Evolutionary conservation across 2,888 invertebrate genomes (phyloP).

Genomic region (Lasioglossum leucozonium): DNA sequence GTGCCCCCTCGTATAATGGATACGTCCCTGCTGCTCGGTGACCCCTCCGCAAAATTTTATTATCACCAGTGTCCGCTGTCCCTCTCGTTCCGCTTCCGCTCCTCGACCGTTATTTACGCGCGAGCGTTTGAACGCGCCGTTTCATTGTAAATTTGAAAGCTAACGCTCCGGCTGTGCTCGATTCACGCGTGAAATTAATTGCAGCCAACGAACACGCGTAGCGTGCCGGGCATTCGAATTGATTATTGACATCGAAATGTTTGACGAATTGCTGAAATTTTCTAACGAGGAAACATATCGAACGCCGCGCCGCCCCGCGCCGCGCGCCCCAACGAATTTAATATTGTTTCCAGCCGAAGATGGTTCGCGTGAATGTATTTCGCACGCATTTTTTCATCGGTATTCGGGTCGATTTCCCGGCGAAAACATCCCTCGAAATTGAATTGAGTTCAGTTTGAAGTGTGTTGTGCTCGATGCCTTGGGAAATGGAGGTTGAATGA

Average conservation of each 20-base stretch:
- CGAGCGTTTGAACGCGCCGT: not conserved
- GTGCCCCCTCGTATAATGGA: conserved; percentile 61
- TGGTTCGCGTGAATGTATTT: not conserved
- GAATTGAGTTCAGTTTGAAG: not conserved
- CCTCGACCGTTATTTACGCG: not conserved
- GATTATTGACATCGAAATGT: not conserved
- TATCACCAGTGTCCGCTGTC: conserved; percentile 7
- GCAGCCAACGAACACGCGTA: not conserved
- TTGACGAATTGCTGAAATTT: not conserved
- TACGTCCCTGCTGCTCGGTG: conserved; percentile 50
- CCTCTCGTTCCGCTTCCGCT: not conserved
- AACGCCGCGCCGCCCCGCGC: too few relatives aligned
- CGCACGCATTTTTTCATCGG: not conserved
- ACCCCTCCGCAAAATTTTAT: conserved; percentile 28
- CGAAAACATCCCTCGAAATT: not conserved
- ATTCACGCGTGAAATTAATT: not conserved
- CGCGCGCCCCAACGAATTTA: not conserved
- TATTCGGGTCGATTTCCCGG: not conserved
- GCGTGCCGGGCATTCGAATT: not conserved
- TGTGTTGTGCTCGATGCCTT: not conserved
- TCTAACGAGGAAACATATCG: not conserved
- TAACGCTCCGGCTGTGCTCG: not conserved
- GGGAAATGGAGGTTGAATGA: not conserved
- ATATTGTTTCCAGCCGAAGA: not conserved
- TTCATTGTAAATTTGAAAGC: not conserved